These are phyloP conservation scores for Nothobranchius furzeri DNA, from an alignment of 2,113 vertebrate genomes.

Conservation along the genomic window DNA sequence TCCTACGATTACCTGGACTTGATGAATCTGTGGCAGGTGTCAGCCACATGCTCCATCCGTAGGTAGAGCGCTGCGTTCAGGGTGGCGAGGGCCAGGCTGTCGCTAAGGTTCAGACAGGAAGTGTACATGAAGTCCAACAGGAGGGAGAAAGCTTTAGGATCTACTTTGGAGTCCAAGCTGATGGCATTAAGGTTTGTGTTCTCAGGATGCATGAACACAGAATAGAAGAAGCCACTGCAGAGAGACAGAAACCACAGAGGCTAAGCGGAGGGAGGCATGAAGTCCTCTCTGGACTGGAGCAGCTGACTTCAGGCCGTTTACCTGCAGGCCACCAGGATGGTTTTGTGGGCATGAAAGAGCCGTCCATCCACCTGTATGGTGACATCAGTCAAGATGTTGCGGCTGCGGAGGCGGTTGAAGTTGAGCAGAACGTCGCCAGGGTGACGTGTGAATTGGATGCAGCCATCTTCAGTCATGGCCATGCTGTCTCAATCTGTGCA, in stretches of 20 bases:
- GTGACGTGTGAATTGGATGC: slow-evolving; percentile 96
- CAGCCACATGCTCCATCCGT: slow-evolving; percentile 97
- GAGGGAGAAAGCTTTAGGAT: slow-evolving; percentile 90
- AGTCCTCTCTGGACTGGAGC: neutral
- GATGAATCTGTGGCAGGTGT: slow-evolving; percentile 93
- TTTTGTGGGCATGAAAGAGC: slow-evolving; percentile 92
- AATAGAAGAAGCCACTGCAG: slow-evolving; percentile 92
- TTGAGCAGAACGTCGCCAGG: slow-evolving; percentile 95
- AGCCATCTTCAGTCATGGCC: slow-evolving; percentile 90
- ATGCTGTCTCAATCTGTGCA: slow-evolving; percentile 77
- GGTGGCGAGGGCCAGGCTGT: slow-evolving; percentile 86
- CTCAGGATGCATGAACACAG: slow-evolving; percentile 91
- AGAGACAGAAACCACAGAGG: neutral
- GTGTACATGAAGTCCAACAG: slow-evolving; percentile 99
- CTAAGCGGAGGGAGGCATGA: neutral
- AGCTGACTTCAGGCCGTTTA: slow-evolving; percentile 44
- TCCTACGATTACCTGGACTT: slow-evolving; percentile 85
- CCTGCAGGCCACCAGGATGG: slow-evolving; percentile 98
- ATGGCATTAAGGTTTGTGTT: slow-evolving; percentile 89
- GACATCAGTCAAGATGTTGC: slow-evolving; percentile 93
- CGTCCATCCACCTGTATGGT: slow-evolving; percentile 90
- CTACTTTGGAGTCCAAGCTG: slow-evolving; percentile 90
- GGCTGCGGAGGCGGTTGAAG: slow-evolving; percentile 92
- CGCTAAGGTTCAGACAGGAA: slow-evolving; percentile 89
- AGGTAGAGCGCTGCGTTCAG: slow-evolving; percentile 92